These are phyloP conservation scores for Bombus affinis DNA, from an alignment of 1,140 invertebrate species.

Conservation along the genomic window DNA sequence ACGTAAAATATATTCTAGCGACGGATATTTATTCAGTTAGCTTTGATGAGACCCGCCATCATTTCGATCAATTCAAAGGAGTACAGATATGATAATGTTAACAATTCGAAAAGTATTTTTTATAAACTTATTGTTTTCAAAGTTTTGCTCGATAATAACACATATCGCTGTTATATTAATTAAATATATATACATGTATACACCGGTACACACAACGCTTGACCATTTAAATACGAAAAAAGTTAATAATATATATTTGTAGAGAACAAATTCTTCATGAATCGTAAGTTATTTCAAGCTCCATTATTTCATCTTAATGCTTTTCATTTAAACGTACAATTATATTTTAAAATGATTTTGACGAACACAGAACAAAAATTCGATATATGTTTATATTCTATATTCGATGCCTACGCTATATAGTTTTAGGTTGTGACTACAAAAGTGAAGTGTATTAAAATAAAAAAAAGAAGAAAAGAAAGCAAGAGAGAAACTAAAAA, in stretches of 20 bases:
- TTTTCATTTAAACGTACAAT: not conserved
- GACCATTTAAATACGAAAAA: conserved; percentile 34
- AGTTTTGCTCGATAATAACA: conserved; percentile 38
- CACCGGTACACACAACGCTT: conserved; percentile 25
- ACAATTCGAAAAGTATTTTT: conserved; percentile 46
- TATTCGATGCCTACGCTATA: conserved; percentile 22
- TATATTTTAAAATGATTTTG: conserved; percentile 10
- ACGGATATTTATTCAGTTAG: not conserved
- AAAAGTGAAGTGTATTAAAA: conserved; percentile 1
- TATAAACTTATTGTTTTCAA: conserved; percentile 53
- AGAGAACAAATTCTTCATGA: not conserved
- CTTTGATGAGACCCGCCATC: not conserved
- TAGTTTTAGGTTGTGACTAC: not conserved
- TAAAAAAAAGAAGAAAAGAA: not conserved
- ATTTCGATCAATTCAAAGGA: not conserved
- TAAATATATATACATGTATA: conserved; percentile 42
- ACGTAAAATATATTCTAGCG: not conserved
- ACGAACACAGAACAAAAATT: not conserved
- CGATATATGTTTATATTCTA: not conserved
- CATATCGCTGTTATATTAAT: conserved; percentile 52
- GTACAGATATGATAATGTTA: conserved; percentile 30
- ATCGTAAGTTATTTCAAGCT: not conserved
- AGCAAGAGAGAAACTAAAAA: not conserved
- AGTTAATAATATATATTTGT: conserved; percentile 16
- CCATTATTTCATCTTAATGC: not conserved